A percentile compares a stretch with the other conserved stretches of the same genome.
Conservation (phyloP, 2,113 vertebrate species). For the Neotragus moschatus region DNA sequence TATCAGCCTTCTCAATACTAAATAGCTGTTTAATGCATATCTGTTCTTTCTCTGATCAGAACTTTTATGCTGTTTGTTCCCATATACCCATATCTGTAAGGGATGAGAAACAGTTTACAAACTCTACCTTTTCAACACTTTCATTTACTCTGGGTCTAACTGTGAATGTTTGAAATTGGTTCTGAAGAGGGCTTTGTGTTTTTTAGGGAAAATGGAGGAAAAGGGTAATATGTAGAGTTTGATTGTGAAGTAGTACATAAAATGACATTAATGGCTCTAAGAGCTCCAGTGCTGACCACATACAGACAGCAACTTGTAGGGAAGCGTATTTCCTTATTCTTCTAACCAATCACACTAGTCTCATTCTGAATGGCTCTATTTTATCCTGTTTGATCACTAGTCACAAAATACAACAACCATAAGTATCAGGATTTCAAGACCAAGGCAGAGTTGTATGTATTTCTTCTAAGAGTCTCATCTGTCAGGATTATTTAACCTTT, state of each 20-base stretch:
- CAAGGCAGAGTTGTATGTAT: not conserved
- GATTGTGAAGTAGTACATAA: not conserved
- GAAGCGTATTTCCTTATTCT: conserved; percentile 25
- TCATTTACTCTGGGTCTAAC: not conserved
- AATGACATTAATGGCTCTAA: not conserved
- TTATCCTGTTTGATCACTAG: conserved; percentile 36
- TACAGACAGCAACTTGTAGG: conserved; percentile 17
- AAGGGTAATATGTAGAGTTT: not conserved
- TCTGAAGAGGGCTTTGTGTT: not conserved
- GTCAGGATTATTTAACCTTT: conserved; percentile 32
- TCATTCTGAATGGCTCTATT: conserved; percentile 43
- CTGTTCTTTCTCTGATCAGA: conserved; percentile 14
- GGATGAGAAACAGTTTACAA: not conserved
- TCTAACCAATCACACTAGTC: conserved; percentile 43
- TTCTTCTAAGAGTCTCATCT: conserved; percentile 30
- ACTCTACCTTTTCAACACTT: conserved; percentile 11
- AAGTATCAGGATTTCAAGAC: conserved; percentile 26
- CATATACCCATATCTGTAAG: not conserved
- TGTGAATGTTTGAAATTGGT: not conserved
- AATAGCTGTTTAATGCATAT: not conserved
- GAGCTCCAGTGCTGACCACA: not conserved
- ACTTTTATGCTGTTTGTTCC: conserved; percentile 1
- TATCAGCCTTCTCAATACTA: not conserved
- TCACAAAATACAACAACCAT: conserved; percentile 40
- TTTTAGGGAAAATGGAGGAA: conserved; percentile 1